Evolutionary conservation across 2,113 vertebrate species (phyloP).

Genomic region (Rhombomys opimus): DNA sequence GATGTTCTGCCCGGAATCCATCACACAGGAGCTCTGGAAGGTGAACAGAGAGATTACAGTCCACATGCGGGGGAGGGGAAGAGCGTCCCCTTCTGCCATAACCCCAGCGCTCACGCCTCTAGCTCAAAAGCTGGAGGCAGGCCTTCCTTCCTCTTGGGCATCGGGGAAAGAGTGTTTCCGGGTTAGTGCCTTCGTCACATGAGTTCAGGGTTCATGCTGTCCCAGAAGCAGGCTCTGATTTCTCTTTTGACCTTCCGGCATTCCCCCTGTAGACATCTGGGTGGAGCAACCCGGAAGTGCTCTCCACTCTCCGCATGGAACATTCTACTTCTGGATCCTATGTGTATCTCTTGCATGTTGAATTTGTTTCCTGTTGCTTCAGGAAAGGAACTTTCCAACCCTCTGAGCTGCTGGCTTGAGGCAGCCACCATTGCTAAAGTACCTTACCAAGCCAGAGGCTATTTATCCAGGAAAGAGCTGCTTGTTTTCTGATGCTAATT

Average conservation of each 20-base stretch:
- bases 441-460: conserved; percentile 48
- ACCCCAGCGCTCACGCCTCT: not conserved
- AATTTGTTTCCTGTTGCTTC: conserved; percentile 33
- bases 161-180: not conserved
- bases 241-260: not conserved
- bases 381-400: not conserved
- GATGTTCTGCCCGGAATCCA: no score
- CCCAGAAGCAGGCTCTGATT: not conserved
- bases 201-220: not conserved
- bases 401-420: not conserved
- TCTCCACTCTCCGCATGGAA: not conserved
- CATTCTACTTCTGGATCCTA: not conserved
- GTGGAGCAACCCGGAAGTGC: not conserved
- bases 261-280: not conserved
- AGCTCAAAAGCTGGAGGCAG: not conserved
- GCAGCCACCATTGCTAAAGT: not conserved
- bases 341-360: not conserved
- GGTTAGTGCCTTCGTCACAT: not conserved
- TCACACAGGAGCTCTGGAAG: not conserved
- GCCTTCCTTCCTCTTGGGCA: no score
- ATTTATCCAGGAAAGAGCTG: conserved; percentile 38
- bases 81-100: not conserved
- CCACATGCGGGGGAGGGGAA: not conserved
- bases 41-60: not conserved
- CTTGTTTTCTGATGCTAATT: conserved; percentile 48